These are phyloP conservation scores for Chiloscyllium plagiosum DNA, from an alignment of 2,113 vertebrate genomes.

Conservation along the genomic window DNA sequence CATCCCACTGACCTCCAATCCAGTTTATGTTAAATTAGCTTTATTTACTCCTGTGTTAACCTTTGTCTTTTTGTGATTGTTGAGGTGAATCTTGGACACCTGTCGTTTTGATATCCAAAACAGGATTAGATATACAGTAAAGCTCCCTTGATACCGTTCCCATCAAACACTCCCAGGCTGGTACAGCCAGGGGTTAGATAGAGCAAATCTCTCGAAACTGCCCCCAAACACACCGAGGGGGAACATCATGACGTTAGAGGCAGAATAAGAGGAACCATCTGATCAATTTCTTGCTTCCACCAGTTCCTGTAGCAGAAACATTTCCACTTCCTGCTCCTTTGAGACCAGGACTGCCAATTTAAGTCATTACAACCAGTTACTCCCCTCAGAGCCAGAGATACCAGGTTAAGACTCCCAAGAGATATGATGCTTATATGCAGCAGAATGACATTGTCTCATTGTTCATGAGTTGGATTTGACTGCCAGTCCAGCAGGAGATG, in stretches of 20 bases:
- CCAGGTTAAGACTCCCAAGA: background rate
- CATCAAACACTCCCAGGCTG: too few species aligned
- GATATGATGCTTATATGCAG: background rate
- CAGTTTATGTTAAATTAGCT: background rate
- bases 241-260: background rate
- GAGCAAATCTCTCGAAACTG: background rate
- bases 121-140: too few species aligned
- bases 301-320: background rate
- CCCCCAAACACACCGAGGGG: background rate
- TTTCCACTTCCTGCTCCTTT: background rate
- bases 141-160: too few species aligned
- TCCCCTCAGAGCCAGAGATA: background rate
- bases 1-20: background rate
- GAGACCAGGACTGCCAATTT: background rate
- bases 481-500: background rate
- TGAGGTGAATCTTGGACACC: too few species aligned
- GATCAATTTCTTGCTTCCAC: background rate
- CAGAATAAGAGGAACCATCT: background rate
- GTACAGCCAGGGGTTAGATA: background rate
- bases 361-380: background rate
- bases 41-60: background rate
- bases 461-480: background rate
- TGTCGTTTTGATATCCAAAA: too few species aligned
- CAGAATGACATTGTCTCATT: background rate
- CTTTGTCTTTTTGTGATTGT: too few species aligned